These are phyloP conservation scores for Rousettus madagascariensis DNA, from an alignment of 2,797 vertebrate genomes.

Conservation along the genomic window DNA sequence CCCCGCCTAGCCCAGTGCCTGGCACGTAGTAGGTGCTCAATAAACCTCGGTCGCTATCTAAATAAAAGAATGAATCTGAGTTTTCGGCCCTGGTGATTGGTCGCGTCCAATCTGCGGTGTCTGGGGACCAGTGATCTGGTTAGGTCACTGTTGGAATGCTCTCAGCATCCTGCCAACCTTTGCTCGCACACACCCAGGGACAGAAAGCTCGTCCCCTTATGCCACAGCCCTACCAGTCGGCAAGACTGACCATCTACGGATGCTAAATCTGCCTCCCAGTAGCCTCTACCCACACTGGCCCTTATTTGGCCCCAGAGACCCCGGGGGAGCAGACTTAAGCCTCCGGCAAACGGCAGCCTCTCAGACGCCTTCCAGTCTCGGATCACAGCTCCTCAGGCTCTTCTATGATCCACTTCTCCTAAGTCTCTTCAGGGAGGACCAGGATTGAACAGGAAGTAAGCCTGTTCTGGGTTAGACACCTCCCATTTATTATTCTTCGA, in stretches of 20 bases:
- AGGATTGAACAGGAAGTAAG: background rate
- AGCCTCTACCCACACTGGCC: background rate
- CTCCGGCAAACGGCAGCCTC: background rate
- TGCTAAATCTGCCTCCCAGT: background rate
- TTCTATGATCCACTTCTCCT: background rate
- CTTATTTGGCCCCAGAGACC: background rate
- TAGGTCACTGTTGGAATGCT: background rate
- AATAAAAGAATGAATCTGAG: background rate
- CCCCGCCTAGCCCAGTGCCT: background rate
- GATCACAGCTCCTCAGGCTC: background rate
- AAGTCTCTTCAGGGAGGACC: background rate
- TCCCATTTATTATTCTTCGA: background rate
- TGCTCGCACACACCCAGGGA: background rate
- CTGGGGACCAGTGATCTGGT: background rate
- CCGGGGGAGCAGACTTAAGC: background rate
- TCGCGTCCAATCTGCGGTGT: accelerated
- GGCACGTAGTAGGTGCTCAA: background rate
- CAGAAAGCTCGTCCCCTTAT: background rate
- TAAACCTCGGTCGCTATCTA: accelerated
- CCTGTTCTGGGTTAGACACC: background rate
- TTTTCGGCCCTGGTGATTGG: background rate
- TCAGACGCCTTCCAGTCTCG: background rate
- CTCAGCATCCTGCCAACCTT: background rate
- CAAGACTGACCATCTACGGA: background rate
- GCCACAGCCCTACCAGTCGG: background rate